Conservation (phyloP, 2,113 vertebrate genomes). For the Suncus etruscus region DNA sequence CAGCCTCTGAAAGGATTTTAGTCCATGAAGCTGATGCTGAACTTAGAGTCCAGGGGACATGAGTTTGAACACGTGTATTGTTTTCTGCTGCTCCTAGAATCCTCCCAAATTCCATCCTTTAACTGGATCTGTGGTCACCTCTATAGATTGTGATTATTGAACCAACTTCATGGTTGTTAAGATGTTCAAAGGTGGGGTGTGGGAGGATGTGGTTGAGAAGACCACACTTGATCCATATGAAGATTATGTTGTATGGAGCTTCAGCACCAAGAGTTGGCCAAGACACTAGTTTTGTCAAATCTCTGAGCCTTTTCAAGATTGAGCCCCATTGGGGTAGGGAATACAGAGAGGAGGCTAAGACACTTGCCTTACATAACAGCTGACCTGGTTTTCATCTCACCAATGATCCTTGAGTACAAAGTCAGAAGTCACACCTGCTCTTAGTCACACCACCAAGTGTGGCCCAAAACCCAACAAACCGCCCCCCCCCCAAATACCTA, state of each 20-base stretch:
- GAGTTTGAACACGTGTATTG: background rate
- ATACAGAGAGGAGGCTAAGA: no score
- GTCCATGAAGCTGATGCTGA: background rate
- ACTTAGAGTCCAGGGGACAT: background rate
- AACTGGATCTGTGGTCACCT: background rate
- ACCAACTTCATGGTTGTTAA: background rate
- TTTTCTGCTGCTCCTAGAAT: background rate
- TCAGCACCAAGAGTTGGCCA: background rate
- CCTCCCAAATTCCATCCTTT: background rate
- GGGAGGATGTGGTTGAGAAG: background rate
- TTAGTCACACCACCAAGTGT: no score
- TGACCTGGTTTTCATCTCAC: no score
- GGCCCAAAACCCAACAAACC: no score
- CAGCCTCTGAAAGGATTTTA: background rate
- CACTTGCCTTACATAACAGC: no score
- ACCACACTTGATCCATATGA: background rate
- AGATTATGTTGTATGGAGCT: background rate
- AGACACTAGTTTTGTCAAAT: background rate
- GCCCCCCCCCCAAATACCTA: no score
- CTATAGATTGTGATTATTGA: background rate
- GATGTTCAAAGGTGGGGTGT: background rate
- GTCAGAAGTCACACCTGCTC: no score
- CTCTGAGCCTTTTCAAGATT: accelerated
- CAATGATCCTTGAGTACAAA: no score
- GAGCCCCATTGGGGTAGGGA: no score